phyloP scores from a whole-genome alignment of 2,888 invertebrate genomes.

The Griposia aprilina region DNA sequence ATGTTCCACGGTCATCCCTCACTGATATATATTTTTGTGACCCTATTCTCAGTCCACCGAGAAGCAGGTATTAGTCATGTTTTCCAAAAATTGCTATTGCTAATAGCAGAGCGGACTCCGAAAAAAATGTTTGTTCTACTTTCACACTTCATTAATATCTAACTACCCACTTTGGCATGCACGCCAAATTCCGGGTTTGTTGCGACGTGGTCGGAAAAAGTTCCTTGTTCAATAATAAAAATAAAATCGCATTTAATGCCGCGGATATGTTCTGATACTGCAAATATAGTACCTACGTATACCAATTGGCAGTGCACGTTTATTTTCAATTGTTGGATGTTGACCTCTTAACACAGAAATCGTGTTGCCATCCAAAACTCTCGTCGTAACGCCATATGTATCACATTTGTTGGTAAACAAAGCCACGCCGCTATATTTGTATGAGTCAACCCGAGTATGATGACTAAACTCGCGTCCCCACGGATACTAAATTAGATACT shows the following conservation, averaged over 20 bases:
- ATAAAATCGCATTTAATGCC: conserved; percentile 7
- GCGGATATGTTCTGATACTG: conserved; percentile 9
- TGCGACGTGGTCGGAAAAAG: background rate
- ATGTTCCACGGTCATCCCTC: background rate
- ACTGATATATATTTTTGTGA: background rate
- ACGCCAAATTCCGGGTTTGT: conserved; percentile 42
- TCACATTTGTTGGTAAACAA: conserved; percentile 73
- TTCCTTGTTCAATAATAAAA: conserved; percentile 10
- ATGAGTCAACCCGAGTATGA: conserved; percentile 46
- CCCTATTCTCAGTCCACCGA: conserved; percentile 1
- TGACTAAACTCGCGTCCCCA: conserved; percentile 67
- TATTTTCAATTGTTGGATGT: conserved; percentile 21
- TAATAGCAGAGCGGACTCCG: background rate
- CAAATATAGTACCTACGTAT: conserved; percentile 15
- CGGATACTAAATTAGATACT: conserved; percentile 69
- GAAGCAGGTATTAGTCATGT: conserved; percentile 37
- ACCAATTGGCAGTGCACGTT: conserved; percentile 20
- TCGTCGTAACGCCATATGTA: conserved; percentile 24
- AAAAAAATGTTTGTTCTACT: conserved; percentile 54
- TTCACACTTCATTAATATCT: conserved; percentile 33
- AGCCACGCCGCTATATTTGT: conserved; percentile 62
- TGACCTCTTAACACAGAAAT: conserved; percentile 29
- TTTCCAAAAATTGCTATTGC: conserved; percentile 45
- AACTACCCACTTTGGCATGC: conserved; percentile 27
- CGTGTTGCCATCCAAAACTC: conserved; percentile 31